A percentile compares a stretch with the other conserved stretches of the same genome.
Conservation (phyloP, 1,140 invertebrate genomes). For the Trachymyrmex cornetzi region DNA sequence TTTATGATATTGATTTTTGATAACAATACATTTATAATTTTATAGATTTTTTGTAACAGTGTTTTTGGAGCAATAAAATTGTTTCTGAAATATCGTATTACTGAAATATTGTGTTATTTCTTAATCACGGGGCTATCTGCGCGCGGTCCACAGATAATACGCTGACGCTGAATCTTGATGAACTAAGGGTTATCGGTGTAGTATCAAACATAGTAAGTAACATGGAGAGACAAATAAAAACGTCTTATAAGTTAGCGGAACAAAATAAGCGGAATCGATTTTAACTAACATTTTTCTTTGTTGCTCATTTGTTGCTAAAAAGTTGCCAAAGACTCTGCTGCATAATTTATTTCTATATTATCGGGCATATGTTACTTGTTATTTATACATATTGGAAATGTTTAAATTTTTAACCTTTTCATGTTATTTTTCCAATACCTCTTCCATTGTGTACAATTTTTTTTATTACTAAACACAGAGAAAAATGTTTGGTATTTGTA, state of each 20-base stretch:
- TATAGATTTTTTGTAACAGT: background rate
- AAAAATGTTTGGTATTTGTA: too few species aligned
- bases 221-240: slow-evolving; percentile 33
- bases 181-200: slow-evolving; percentile 52
- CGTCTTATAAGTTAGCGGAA: too few species aligned
- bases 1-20: background rate
- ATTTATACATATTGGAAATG: too few species aligned
- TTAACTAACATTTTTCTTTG: too few species aligned
- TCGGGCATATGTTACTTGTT: background rate
- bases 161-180: slow-evolving; percentile 54
- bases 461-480: too few species aligned
- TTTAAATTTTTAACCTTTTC: too few species aligned
- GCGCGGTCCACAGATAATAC: slow-evolving; percentile 33
- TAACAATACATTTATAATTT: background rate
- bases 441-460: too few species aligned
- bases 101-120: slow-evolving; percentile 30
- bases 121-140: slow-evolving; percentile 34
- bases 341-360: slow-evolving; percentile 9
- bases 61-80: background rate
- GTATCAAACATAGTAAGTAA: slow-evolving; percentile 55
- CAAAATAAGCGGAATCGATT: too few species aligned
- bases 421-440: too few species aligned
- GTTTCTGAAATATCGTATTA: background rate
- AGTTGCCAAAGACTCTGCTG: too few species aligned
- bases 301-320: too few species aligned